Conservation (phyloP, 2,888 invertebrate species). For the Ornithoptera priamus region DNA sequence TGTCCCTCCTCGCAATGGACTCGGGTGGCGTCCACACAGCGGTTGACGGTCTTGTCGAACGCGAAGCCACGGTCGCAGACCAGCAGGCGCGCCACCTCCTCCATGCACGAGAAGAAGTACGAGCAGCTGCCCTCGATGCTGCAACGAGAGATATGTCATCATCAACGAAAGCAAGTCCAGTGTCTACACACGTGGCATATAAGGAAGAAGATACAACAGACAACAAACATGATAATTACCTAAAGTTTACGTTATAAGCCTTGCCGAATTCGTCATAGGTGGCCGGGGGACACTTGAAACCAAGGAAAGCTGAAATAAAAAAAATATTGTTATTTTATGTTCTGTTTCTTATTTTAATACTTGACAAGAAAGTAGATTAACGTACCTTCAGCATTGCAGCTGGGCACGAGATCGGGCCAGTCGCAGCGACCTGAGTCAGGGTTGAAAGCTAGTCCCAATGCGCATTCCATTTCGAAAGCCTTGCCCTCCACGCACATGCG, state of each 20-base stretch:
- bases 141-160: conserved; percentile 5
- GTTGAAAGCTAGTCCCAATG: conserved; percentile 88
- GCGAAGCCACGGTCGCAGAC: conserved; percentile 56
- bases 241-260: conserved; percentile 46
- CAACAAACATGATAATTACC: conserved; percentile 39
- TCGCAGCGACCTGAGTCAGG: conserved; percentile 85
- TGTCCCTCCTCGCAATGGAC: conserved; percentile 22
- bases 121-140: conserved; percentile 56
- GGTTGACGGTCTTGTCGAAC: conserved; percentile 47
- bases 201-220: neutral
- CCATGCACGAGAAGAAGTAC: conserved; percentile 57
- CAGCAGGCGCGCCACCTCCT: conserved; percentile 49
- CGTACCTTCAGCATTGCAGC: conserved; percentile 81
- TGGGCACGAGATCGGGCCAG: conserved; percentile 89
- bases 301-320: conserved; percentile 51
- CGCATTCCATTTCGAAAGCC: conserved; percentile 81
- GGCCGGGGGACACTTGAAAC: conserved; percentile 53
- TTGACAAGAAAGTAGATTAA: conserved; percentile 1
- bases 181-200: neutral
- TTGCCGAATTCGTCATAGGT: conserved; percentile 45
- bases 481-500: conserved; percentile 87
- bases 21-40: conserved; percentile 25
- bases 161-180: too few relatives aligned
- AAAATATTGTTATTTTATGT: neutral
- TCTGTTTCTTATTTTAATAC: neutral